Evolutionary conservation across 2,888 invertebrate species (phyloP).

Genomic region (Hartigia nigra): DNA sequence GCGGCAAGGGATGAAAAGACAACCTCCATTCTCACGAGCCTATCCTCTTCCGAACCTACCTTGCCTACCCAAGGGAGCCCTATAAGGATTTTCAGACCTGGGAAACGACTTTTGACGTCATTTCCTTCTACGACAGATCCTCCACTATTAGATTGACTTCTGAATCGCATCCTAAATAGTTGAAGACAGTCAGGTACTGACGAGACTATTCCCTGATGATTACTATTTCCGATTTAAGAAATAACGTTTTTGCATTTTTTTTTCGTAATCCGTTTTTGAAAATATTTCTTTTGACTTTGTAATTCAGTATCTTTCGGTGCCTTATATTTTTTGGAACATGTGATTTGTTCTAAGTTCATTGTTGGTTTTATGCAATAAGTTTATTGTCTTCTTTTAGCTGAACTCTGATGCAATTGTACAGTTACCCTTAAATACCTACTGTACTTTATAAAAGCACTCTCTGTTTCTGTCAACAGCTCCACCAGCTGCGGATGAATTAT

Average conservation of each 20-base stretch:
- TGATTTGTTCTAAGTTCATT: no score
- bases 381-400: background rate
- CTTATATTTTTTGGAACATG: background rate
- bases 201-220: no score
- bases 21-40: background rate
- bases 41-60: background rate
- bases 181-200: background rate
- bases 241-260: background rate
- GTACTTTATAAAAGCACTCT: background rate
- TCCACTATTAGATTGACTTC: background rate
- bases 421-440: background rate
- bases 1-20: constrained; percentile 4
- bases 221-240: background rate
- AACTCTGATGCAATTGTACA: background rate
- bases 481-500: background rate
- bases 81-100: constrained; percentile 1
- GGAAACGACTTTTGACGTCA: constrained; percentile 20
- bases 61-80: background rate
- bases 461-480: background rate
- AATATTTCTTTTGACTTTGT: background rate
- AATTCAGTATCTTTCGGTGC: background rate
- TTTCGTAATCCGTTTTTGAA: background rate
- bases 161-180: background rate
- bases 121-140: constrained; percentile 14
- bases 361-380: no score